phyloP scores from a whole-genome alignment of 1,140 invertebrate genomes.

The Saccostrea cuccullata region DNA sequence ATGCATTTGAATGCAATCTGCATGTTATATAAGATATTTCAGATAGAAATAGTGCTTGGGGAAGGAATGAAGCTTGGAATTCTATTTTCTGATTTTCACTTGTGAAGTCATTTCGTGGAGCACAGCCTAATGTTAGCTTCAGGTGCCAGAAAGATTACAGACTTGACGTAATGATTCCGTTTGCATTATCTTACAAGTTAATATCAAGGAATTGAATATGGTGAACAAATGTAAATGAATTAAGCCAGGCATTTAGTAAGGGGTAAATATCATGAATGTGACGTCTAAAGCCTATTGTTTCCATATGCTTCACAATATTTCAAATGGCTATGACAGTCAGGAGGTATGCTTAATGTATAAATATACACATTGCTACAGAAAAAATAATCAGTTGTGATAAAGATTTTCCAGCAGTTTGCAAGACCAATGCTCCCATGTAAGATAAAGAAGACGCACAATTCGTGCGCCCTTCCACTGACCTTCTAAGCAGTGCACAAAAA shows the following conservation, averaged over 20 bases:
- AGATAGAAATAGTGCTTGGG: not conserved
- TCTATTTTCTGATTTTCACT: not conserved
- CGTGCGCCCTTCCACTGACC: slow-evolving; percentile 19
- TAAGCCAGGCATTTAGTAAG: not conserved
- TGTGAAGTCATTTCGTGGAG: not conserved
- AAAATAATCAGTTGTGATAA: slow-evolving; percentile 32
- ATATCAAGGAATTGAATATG: slow-evolving; percentile 31
- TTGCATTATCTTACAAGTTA: slow-evolving; percentile 32
- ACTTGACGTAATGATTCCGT: slow-evolving; percentile 19
- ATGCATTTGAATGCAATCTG: not conserved
- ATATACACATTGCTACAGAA: slow-evolving; percentile 30
- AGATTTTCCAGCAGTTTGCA: slow-evolving; percentile 16
- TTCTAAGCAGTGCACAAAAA: slow-evolving; percentile 16
- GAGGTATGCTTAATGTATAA: slow-evolving; percentile 27
- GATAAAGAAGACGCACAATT: slow-evolving; percentile 6
- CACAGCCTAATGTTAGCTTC: not conserved
- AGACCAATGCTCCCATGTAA: slow-evolving; percentile 5
- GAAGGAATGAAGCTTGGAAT: not conserved
- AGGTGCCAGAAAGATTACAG: slow-evolving; percentile 17
- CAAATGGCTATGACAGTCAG: slow-evolving; percentile 29
- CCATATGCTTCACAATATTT: slow-evolving; percentile 6
- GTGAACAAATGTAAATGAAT: slow-evolving; percentile 12
- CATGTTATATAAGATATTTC: not conserved
- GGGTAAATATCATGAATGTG: not conserved
- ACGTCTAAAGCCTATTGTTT: slow-evolving; percentile 14